These are phyloP conservation scores for Lynx canadensis DNA, from an alignment of 2,113 vertebrate genomes.

Conservation along the genomic window DNA sequence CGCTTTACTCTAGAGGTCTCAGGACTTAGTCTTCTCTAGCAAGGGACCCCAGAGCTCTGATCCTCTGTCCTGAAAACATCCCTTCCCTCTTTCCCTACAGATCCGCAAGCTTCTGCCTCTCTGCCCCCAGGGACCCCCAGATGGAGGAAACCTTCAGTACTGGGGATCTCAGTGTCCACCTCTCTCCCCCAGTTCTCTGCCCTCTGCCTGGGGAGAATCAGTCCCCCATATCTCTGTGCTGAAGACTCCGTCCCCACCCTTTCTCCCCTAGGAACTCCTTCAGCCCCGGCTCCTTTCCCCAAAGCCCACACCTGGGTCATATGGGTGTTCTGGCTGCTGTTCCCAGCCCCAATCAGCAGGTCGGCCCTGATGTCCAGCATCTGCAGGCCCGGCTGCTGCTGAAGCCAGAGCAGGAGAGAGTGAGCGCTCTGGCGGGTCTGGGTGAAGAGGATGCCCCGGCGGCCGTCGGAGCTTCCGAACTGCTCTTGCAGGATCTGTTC, in stretches of 20 bases:
- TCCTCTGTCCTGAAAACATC: neutral
- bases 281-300: neutral
- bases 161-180: neutral
- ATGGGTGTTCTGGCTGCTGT: slow-evolving; percentile 84
- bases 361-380: slow-evolving; percentile 83
- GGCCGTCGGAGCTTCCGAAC: slow-evolving; percentile 76
- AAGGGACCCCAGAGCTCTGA: neutral
- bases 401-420: slow-evolving; percentile 91
- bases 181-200: neutral
- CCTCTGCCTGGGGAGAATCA: neutral
- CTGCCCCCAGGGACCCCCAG: neutral
- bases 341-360: slow-evolving; percentile 88
- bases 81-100: neutral
- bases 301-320: slow-evolving; percentile 92
- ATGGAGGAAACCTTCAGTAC: neutral
- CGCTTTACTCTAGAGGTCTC: neutral
- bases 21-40: neutral
- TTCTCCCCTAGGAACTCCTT: neutral
- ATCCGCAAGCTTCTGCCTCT: neutral
- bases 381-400: slow-evolving; percentile 73
- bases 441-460: slow-evolving; percentile 91
- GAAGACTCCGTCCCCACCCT: neutral
- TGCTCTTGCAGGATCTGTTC: slow-evolving; percentile 87
- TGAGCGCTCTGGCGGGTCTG: slow-evolving; percentile 89
- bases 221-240: neutral